These are phyloP conservation scores for Ceramica pisi DNA, from an alignment of 2,888 invertebrate genomes.

Conservation along the genomic window DNA sequence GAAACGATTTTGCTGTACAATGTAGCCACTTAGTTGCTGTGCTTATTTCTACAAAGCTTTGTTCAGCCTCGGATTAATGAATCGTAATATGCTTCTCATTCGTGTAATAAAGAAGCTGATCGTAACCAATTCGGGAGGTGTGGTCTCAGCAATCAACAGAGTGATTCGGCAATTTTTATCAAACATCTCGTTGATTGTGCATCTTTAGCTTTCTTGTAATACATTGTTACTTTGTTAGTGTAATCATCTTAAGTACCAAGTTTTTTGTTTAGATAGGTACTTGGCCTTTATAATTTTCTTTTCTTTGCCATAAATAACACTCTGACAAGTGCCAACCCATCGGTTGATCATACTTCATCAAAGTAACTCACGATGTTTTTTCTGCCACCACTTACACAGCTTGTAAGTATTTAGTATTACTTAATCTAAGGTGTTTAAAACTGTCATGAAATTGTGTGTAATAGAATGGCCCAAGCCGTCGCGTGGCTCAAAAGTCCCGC, in stretches of 20 bases:
- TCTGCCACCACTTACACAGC: not conserved
- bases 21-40: conserved; percentile 19
- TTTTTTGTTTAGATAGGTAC: not conserved
- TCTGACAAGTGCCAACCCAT: conserved; percentile 18
- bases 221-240: conserved; percentile 8
- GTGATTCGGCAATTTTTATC: conserved; percentile 50
- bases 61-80: conserved; percentile 31
- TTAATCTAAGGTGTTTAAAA: conserved; percentile 47
- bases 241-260: conserved; percentile 23
- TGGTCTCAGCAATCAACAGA: conserved; percentile 44
- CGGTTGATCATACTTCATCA: conserved; percentile 21
- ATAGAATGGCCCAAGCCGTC: conserved; percentile 48
- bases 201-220: conserved; percentile 25
- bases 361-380: conserved; percentile 33
- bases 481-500: conserved; percentile 67
- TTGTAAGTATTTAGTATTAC: conserved; percentile 26
- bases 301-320: not conserved
- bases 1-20: conserved; percentile 27
- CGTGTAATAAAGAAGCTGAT: conserved; percentile 34
- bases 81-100: conserved; percentile 38
- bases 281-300: conserved; percentile 2
- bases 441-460: conserved; percentile 47
- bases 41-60: conserved; percentile 32
- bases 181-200: conserved; percentile 9
- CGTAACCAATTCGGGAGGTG: conserved; percentile 53